Conservation (phyloP, 1,140 invertebrate species). For the Eciton burchellii region DNA sequence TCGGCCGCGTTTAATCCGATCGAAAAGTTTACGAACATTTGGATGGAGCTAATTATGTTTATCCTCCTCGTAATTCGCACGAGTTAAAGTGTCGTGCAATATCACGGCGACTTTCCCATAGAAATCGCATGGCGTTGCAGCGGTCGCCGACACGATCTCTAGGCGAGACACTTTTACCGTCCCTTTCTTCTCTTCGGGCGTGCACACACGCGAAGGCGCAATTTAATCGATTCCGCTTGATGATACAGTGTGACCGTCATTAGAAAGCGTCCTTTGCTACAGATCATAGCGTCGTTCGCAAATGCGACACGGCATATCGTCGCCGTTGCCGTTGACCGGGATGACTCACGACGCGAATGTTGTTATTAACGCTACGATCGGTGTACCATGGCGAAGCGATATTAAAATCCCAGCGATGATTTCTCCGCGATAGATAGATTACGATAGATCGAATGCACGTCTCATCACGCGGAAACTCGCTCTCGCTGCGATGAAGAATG, state of each 20-base stretch:
- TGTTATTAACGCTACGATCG: conserved; percentile 42
- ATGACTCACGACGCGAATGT: conserved; percentile 19
- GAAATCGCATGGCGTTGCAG: conserved; percentile 24
- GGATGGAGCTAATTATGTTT: neutral
- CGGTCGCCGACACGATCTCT: conserved; percentile 37
- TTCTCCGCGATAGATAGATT: conserved; percentile 18
- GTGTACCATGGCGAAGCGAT: conserved; percentile 2
- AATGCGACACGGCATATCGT: neutral
- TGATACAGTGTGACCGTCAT: conserved; percentile 9
- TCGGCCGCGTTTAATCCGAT: neutral
- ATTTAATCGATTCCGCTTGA: conserved; percentile 54
- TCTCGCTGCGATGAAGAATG: neutral
- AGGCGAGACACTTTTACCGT: conserved; percentile 43
- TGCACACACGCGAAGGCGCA: conserved; percentile 33
- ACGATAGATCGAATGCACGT: neutral
- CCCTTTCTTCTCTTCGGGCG: conserved; percentile 10
- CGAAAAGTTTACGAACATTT: too few relatives aligned
- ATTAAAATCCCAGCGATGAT: neutral
- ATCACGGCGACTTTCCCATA: conserved; percentile 38
- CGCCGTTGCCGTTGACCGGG: neutral
- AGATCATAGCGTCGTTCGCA: conserved; percentile 8
- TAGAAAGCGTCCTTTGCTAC: conserved; percentile 37
- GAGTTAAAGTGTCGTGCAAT: conserved; percentile 17
- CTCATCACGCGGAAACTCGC: neutral
- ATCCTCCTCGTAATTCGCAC: neutral